Evolutionary conservation across 2,888 invertebrate species (phyloP).

Genomic region (Amitus sp.): DNA sequence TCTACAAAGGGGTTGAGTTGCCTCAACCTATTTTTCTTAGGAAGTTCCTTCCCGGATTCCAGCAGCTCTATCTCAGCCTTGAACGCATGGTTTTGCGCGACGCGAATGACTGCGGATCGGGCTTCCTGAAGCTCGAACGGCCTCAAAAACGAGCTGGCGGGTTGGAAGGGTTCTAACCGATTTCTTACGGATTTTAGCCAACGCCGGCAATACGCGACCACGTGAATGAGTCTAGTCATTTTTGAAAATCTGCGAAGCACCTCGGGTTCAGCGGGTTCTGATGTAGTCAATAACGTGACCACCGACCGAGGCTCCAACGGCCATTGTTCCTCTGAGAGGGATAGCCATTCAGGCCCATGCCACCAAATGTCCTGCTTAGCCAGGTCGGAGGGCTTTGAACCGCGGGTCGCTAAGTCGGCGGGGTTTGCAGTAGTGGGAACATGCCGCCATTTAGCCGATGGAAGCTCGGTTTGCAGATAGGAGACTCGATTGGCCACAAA

Average conservation of each 20-base stretch:
- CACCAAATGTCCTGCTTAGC: slow-evolving; percentile 35
- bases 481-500: slow-evolving; percentile 31
- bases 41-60: background rate
- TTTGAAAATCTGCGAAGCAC: background rate
- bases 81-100: background rate
- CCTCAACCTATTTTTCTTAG: background rate
- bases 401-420: slow-evolving; percentile 43
- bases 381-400: slow-evolving; percentile 31
- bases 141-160: too few species aligned
- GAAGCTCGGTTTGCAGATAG: too few species aligned
- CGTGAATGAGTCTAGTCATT: background rate
- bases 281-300: too few species aligned
- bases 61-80: background rate
- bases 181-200: too few species aligned
- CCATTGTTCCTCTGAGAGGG: background rate
- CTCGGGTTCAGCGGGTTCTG: too few species aligned
- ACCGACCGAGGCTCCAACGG: too few species aligned
- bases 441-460: slow-evolving; percentile 27
- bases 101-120: background rate
- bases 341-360: slow-evolving; percentile 34
- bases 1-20: background rate
- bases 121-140: background rate
- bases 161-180: too few species aligned
- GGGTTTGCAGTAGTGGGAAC: slow-evolving; percentile 39
- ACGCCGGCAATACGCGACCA: background rate